Base-by-base conservation (phyloP, 2,888 invertebrate genomes). In the Xiphydria camelus region DNA sequence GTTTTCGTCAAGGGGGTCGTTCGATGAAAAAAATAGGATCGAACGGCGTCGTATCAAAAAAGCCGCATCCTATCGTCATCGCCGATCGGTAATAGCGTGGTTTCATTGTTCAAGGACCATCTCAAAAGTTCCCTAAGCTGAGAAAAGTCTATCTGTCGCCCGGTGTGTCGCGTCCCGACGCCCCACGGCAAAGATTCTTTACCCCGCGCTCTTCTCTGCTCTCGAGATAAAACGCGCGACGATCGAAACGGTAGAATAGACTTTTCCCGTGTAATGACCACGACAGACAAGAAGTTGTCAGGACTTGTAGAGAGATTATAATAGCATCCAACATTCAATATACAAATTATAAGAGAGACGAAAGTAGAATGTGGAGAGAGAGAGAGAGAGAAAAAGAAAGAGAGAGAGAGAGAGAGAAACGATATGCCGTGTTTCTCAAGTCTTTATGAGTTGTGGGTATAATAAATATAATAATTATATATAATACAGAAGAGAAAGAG, bases 81-180 rank as follows among this genome's bases (percentile, higher is more conserved):
- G 29, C 29, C 29, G 29, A 29, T 2, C n/a, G 9, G 29, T 7
- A 15, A 29, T 15, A 15, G 29, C 29, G 29, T 29, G 55, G 44
- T 61, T 64, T 65, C 68, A 73, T 70, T 73, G 71, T 75, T 73
- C 75, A 77, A 78, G 77, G 77, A 78, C 77, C 78, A 78, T 78
- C 78, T 78, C 78, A 78, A 78, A 77, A 78, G 78, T 78, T 77
- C 76, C 77, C 73, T 68, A 70, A 69, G 69, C 68, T 61, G 64
- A 73, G 62, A 66, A 68, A 66, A 68, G 62, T 67, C 67, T 66
- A 68, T 67, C 58, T n/a, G 43, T 51, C 52, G 17, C 17, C 34
- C 34, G 10, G 34, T 34, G n/a, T 34, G n/a, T 6, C 29, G 29
- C 34, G 18, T 18, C 6, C 34, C n/a, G n/a, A n/a, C 49, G 34